Percentiles rank a stretch among this genome's conserved stretches.
Evolutionary conservation across 2,113 vertebrate genomes (phyloP).

Genomic region (Pristiophorus japonicus): DNA sequence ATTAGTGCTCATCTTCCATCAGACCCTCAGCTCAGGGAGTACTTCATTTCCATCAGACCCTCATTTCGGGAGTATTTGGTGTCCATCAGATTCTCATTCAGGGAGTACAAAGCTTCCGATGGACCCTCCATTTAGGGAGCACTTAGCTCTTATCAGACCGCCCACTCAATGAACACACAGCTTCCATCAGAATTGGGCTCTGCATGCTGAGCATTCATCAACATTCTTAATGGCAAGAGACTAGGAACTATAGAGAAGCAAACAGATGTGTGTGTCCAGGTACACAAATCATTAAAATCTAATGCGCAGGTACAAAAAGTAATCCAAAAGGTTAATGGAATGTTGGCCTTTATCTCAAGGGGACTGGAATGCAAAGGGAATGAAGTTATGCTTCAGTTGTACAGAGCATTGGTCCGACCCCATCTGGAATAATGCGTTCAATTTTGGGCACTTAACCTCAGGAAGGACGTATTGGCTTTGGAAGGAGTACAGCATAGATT

Average conservation of each 20-base stretch:
- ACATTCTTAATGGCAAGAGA: not conserved
- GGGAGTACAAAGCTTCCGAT: not conserved
- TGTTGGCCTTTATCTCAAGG: not conserved
- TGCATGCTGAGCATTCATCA: not conserved
- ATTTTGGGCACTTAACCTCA: not conserved
- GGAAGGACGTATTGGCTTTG: not conserved
- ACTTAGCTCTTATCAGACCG: not conserved
- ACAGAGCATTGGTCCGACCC: not conserved
- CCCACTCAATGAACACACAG: not conserved
- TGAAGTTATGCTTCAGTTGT: not conserved
- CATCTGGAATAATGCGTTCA: not conserved
- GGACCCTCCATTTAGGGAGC: not conserved
- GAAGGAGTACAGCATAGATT: not conserved
- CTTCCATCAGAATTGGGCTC: not conserved
- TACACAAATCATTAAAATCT: constrained; percentile 29
- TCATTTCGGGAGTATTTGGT: not conserved
- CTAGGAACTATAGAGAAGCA: not conserved
- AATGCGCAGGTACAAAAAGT: constrained; percentile 12
- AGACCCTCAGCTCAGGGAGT: not conserved
- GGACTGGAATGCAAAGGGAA: not conserved
- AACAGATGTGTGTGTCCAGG: not conserved
- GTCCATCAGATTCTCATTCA: not conserved
- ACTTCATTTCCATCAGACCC: not conserved
- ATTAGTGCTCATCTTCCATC: not conserved
- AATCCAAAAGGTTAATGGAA: constrained; percentile 31